Percentiles rank a stretch among this genome's conserved stretches.
Evolutionary conservation across 2,888 invertebrate genomes (phyloP).

Genomic region (Aquatica leii): DNA sequence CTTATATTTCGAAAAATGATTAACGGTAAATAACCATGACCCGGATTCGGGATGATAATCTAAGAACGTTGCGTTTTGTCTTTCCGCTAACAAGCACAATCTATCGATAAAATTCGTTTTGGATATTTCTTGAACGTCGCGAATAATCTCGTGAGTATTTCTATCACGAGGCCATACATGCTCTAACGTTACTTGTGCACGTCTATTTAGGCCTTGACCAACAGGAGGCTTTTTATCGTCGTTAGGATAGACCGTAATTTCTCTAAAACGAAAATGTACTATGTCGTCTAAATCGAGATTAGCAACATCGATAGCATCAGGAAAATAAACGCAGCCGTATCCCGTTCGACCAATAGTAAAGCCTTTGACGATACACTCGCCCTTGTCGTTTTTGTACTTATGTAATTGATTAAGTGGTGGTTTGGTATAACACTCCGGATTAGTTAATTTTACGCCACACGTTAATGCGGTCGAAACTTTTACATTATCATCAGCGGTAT

Average conservation of each 20-base stretch:
- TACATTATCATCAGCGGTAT: background rate
- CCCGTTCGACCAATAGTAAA: conserved; percentile 89
- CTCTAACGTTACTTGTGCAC: conserved; percentile 91
- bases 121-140: conserved; percentile 77
- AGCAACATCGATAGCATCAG: conserved; percentile 84
- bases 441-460: conserved; percentile 77
- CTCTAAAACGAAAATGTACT: conserved; percentile 93
- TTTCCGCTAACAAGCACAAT: conserved; percentile 82
- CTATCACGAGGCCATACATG: conserved; percentile 94
- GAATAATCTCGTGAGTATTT: conserved; percentile 79
- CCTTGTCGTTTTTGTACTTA: conserved; percentile 75
- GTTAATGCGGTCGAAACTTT: background rate
- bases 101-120: conserved; percentile 88
- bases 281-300: conserved; percentile 86
- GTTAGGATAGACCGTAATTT: conserved; percentile 95
- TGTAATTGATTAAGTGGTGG: conserved; percentile 85
- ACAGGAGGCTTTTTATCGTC: conserved; percentile 86
- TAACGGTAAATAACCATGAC: conserved; percentile 96
- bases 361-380: conserved; percentile 83
- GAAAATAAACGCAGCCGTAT: conserved; percentile 90
- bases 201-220: conserved; percentile 84
- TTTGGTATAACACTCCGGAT: conserved; percentile 90
- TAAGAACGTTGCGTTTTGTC: conserved; percentile 89
- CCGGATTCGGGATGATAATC: conserved; percentile 96
- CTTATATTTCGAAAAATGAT: conserved; percentile 95